These are phyloP conservation scores for Microcebus griseorufus DNA, from an alignment of 2,113 vertebrate species.

Conservation along the genomic window DNA sequence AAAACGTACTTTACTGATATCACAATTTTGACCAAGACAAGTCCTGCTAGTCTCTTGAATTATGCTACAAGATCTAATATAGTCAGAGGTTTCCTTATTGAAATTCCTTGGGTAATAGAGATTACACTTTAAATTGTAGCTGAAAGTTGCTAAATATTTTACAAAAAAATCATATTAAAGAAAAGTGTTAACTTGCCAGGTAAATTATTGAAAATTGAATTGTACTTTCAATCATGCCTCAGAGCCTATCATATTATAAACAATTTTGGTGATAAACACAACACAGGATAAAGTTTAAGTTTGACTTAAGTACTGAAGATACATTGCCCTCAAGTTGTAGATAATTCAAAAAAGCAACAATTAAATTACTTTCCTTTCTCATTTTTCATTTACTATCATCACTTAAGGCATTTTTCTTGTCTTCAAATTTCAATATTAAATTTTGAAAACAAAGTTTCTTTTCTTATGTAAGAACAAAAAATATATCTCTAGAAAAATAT, in stretches of 20 bases:
- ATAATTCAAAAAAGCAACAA: not conserved
- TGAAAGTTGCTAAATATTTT: not conserved
- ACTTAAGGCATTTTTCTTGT: not conserved
- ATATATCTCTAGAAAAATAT: not conserved
- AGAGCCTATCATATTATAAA: not conserved
- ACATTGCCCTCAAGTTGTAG: not conserved
- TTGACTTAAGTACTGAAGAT: not conserved
- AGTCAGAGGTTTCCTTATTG: not conserved
- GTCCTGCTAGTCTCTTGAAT: not conserved
- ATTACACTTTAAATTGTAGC: not conserved
- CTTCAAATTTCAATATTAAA: conserved; percentile 11
- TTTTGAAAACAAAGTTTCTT: not conserved
- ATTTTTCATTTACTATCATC: not conserved
- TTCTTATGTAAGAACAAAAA: not conserved
- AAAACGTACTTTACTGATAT: not conserved
- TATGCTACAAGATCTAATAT: not conserved
- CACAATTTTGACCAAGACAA: not conserved
- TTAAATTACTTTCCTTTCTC: not conserved
- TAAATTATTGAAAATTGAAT: not conserved
- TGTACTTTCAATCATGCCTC: not conserved
- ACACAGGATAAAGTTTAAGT: not conserved
- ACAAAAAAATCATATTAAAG: not conserved
- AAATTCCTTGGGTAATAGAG: not conserved
- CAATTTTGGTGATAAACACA: not conserved
- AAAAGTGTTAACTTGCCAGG: not conserved